Conservation (phyloP, 2,888 invertebrate genomes). For the Idaea straminata region DNA sequence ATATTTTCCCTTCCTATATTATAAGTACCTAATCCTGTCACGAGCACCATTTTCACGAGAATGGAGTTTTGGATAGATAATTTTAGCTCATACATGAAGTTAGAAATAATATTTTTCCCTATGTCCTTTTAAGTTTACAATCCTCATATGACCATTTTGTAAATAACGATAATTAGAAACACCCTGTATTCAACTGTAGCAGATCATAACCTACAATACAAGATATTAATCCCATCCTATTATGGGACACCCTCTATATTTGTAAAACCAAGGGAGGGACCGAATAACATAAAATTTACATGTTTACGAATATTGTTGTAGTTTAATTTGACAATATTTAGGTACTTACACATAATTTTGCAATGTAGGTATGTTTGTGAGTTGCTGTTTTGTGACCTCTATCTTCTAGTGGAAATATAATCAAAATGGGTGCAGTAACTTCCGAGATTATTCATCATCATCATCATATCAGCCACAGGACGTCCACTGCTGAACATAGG, state of each 20-base stretch:
- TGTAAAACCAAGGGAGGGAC: conserved; percentile 33
- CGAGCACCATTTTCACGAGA: too few relatives aligned
- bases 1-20: too few relatives aligned
- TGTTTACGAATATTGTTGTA: conserved; percentile 37
- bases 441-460: too few relatives aligned
- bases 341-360: background rate
- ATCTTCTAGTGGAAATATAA: background rate
- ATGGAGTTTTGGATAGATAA: too few relatives aligned
- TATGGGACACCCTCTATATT: conserved; percentile 55
- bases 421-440: background rate
- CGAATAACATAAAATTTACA: conserved; percentile 69
- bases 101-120: too few relatives aligned
- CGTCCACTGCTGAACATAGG: too few relatives aligned
- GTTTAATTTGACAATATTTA: background rate
- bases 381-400: background rate
- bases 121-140: too few relatives aligned
- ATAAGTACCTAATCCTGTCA: too few relatives aligned
- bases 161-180: conserved; percentile 7
- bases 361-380: background rate
- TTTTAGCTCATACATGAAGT: too few relatives aligned
- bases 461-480: too few relatives aligned
- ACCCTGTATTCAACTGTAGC: conserved; percentile 32
- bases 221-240: conserved; percentile 74
- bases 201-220: conserved; percentile 67
- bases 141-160: too few relatives aligned